Evolutionary conservation across 2,113 vertebrate genomes (phyloP).

Genomic region (Eubucco bourcierii): DNA sequence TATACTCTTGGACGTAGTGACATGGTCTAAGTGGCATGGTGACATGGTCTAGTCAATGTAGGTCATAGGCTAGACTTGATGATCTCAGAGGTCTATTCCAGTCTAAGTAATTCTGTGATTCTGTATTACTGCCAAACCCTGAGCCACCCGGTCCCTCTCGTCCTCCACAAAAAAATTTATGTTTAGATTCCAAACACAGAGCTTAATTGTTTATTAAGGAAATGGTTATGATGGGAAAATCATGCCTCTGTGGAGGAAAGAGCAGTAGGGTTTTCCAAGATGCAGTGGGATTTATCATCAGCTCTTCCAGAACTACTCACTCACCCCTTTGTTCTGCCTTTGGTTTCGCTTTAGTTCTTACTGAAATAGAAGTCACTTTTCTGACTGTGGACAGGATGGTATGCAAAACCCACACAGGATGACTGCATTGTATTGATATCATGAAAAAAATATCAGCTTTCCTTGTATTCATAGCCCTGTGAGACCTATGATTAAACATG

Average conservation of each 20-base stretch:
- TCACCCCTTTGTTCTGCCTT: not conserved
- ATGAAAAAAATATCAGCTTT: conserved; percentile 41
- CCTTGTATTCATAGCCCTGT: conserved; percentile 22
- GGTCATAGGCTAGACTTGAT: too few relatives aligned
- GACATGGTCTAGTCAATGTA: too few relatives aligned
- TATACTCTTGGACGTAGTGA: not conserved
- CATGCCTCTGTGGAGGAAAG: not conserved
- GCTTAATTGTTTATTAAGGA: conserved; percentile 64
- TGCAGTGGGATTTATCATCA: conserved; percentile 23
- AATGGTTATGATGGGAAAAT: conserved; percentile 46
- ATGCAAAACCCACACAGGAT: conserved; percentile 58
- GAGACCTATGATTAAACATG: conserved; percentile 36
- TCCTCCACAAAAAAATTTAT: not conserved
- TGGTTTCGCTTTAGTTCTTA: conserved; percentile 18
- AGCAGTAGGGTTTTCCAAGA: conserved; percentile 20
- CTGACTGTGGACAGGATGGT: conserved; percentile 22
- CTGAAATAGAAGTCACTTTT: conserved; percentile 36
- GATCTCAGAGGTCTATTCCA: too few relatives aligned
- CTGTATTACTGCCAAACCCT: not conserved
- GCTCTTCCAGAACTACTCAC: not conserved
- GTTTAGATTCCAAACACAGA: conserved; percentile 48
- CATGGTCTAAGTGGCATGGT: too few relatives aligned
- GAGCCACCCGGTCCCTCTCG: not conserved
- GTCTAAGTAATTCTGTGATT: too few relatives aligned
- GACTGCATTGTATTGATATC: conserved; percentile 48